These are phyloP conservation scores for Eupithecia subumbrata DNA, from an alignment of 2,888 invertebrate genomes.

Conservation along the genomic window DNA sequence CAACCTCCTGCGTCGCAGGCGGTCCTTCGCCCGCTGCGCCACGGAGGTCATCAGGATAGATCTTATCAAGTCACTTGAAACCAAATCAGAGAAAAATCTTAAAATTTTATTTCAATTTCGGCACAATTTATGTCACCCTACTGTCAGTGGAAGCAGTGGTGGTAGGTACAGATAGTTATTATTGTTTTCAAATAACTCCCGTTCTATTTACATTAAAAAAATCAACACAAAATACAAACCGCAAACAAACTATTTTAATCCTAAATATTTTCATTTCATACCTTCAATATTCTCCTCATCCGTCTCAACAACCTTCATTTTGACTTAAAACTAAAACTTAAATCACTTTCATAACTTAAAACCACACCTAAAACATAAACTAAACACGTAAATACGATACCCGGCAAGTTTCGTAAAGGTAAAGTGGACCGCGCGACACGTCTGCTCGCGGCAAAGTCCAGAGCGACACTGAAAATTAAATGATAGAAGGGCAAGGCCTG, in stretches of 20 bases:
- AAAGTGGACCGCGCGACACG: conserved; percentile 44
- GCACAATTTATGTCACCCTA: not conserved
- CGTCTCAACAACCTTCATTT: conserved; percentile 57
- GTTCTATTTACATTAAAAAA: conserved; percentile 1
- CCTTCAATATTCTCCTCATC: conserved; percentile 71
- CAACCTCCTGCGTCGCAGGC: too few relatives aligned
- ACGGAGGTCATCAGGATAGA: too few relatives aligned
- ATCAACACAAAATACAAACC: not conserved
- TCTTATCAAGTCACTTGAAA: too few relatives aligned
- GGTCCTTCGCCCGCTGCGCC: too few relatives aligned
- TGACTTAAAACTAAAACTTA: conserved; percentile 16
- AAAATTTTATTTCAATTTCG: not conserved
- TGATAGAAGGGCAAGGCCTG: conserved; percentile 10
- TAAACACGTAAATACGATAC: conserved; percentile 32
- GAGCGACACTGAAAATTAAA: conserved; percentile 45
- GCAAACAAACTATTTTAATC: not conserved
- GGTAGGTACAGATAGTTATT: not conserved
- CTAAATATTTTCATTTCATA: conserved; percentile 32
- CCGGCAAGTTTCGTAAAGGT: conserved; percentile 30
- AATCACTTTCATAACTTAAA: conserved; percentile 47
- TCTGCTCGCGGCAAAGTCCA: conserved; percentile 46
- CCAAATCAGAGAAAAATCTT: not conserved
- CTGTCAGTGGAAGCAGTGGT: not conserved
- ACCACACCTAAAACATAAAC: conserved; percentile 26
- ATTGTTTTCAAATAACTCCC: not conserved